Evolutionary conservation across 2,797 vertebrate species (phyloP), one percentile per base, ranked within the genome.

Genomic region (Lithobates sylvaticus): DNA sequence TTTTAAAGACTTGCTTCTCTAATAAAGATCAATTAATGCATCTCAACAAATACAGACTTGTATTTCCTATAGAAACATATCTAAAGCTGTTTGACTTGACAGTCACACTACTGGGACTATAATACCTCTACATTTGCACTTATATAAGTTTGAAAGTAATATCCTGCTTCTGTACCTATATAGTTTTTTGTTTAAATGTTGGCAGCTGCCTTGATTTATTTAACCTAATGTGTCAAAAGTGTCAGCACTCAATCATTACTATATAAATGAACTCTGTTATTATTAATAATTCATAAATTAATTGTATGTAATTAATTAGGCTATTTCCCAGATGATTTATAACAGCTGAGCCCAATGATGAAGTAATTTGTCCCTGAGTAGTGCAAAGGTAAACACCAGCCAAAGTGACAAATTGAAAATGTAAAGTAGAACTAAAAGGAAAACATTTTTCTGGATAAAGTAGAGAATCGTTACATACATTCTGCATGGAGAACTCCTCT

Each of bases 211-310:
- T 61, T 61, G 6, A 75, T 67, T 67, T 8, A 67, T 67, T 15
- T 76, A 27, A 76, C 74, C 74, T 76, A 54, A 64, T 69, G 26
- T 80, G 78, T 69, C 78, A 78, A 54, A 64, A 26, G 10, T 80
- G 78, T 69, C 78, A 78, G 23, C 61, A 67, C 61, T 78, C 36
- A 70, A 50, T 80, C 78, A 69, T 80, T 69, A 47, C 39, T 16
- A 3, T 18, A 44, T 69, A 50, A 44, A 47, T 12, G 18, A 4
- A 47, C 42, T 29, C 44, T 67, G 61, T 8, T 68, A n/a, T 80
- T 47, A 80, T 15, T 69, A 80, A 50, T 80, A 67, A 34, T 36
- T n/a, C 16, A 79, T 44, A 68, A 68, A 79, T 79, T 13, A 79
- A 68, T 79, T 58, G 16, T 54, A 54, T 16, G 36, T 32, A 80